Conservation (phyloP, 2,888 invertebrate species). For the Temnothorax ravouxi region DNA sequence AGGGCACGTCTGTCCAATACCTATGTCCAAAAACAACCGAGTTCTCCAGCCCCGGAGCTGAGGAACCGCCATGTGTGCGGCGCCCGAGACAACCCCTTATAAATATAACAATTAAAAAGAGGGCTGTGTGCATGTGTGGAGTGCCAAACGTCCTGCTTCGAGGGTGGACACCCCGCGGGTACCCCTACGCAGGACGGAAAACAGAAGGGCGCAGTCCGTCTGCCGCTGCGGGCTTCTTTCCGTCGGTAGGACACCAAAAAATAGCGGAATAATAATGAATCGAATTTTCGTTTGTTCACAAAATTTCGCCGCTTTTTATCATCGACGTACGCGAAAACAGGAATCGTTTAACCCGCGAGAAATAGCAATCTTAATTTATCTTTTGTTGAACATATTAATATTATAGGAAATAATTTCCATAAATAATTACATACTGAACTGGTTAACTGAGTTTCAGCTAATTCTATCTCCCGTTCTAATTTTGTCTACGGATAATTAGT, state of each 20-base stretch:
- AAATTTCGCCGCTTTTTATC: conserved; percentile 23
- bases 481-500: conserved; percentile 9
- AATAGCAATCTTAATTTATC: conserved; percentile 6
- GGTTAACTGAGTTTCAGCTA: conserved; percentile 23
- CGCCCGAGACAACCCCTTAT: conserved; percentile 65
- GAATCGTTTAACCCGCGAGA: neutral
- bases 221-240: conserved; percentile 48
- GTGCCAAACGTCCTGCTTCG: conserved; percentile 60
- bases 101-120: conserved; percentile 77
- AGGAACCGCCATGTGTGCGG: conserved; percentile 53
- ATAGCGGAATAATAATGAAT: conserved; percentile 43
- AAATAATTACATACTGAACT: conserved; percentile 34
- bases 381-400: conserved; percentile 21
- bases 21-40: conserved; percentile 58
- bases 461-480: conserved; percentile 22
- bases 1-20: conserved; percentile 65
- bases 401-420: conserved; percentile 29
- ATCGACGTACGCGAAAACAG: neutral
- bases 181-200: conserved; percentile 52
- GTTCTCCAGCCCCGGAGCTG: conserved; percentile 54
- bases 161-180: conserved; percentile 55
- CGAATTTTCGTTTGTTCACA: conserved; percentile 6
- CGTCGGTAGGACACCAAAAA: conserved; percentile 18
- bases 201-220: conserved; percentile 63
- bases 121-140: conserved; percentile 36